These are phyloP conservation scores for Pyxicephalus adspersus DNA, from an alignment of 2,113 vertebrate species.

Conservation along the genomic window DNA sequence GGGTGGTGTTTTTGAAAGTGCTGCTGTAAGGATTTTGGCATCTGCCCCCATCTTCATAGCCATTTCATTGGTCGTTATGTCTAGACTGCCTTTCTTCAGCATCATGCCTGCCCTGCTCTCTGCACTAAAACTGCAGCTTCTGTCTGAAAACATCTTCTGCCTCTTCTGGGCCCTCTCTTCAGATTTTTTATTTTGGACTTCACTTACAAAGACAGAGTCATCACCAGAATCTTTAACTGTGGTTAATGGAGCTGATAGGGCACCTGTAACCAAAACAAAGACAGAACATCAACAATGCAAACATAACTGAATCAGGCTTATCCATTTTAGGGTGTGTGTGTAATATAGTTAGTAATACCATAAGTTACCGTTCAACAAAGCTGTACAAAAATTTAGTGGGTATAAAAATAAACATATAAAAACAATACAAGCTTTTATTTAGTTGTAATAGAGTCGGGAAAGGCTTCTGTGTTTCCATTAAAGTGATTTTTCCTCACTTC, in stretches of 20 bases:
- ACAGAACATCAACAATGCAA: neutral
- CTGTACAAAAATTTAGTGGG: too few relatives aligned
- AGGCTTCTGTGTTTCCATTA: too few relatives aligned
- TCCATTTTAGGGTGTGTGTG: neutral
- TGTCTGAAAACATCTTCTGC: constrained; percentile 85
- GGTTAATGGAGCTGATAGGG: constrained; percentile 73
- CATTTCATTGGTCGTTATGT: constrained; percentile 82
- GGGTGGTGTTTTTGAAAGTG: constrained; percentile 73
- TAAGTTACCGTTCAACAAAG: too few relatives aligned
- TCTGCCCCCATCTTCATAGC: constrained; percentile 93
- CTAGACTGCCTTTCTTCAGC: constrained; percentile 83
- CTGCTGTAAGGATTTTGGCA: constrained; percentile 91
- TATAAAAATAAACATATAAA: too few relatives aligned
- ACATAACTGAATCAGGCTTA: neutral
- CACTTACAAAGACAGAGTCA: constrained; percentile 70
- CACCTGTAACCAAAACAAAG: constrained; percentile 62
- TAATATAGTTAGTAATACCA: too few relatives aligned
- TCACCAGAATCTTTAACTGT: constrained; percentile 73
- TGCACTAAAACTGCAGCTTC: constrained; percentile 93
- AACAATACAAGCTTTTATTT: too few relatives aligned
- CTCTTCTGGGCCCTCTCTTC: constrained; percentile 77
- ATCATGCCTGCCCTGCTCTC: constrained; percentile 90
- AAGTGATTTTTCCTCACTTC: too few relatives aligned
- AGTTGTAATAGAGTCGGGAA: too few relatives aligned
- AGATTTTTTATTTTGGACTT: constrained; percentile 65